Evolutionary conservation across 2,888 invertebrate species (phyloP), one percentile per base, ranked within the genome.

Genomic region (Agonopterix arenella): DNA sequence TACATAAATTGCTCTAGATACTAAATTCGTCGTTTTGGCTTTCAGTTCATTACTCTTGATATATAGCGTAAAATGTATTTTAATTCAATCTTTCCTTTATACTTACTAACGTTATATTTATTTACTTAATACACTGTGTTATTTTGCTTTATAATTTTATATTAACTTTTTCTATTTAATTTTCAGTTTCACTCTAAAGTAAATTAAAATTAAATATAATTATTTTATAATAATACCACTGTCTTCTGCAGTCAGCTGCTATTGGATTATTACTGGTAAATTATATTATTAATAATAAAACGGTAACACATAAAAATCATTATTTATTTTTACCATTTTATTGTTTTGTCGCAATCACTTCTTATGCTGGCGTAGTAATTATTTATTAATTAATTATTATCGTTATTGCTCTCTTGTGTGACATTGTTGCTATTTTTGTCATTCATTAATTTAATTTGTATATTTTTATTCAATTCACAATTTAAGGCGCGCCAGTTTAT

Each of bases 221-320:
- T 55, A 60, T 62, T 71, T 70, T 71, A 69, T 66, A 66, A 70
- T 68, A 73, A 68, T 67, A 67, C 62, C 72, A 71, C 73, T 76
- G 68, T 89, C 86, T 90, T 90, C 90, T 90, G 90, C 92, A 93
- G 93, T 92, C 93, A 82, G 93, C 93, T 86, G 92, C 92, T 83
- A 92, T 93, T 82, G 93, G 93, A 93, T 90, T 93, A 81, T 90
- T 93, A 89, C 92, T 93, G 93, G 93, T 93, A 93, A 93, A 90
- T 68, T 60, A 64, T 61, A 71, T 64, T 67, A 59, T 43, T 59
- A 63, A 62, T 72, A 89, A 86, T 65, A 69, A n/a, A 11, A 43
- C 40, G 65, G 28, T 62, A 80, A 76, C 58, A 59, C 62, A 66
- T 66, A 60, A 68, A 60, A 66, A 68, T 66, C 75, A 73, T 72